Percentiles rank a stretch among this genome's conserved stretches.
Evolutionary conservation across 2,888 invertebrate genomes (phyloP).

Genomic region (Tanytarsus gracilentus): DNA sequence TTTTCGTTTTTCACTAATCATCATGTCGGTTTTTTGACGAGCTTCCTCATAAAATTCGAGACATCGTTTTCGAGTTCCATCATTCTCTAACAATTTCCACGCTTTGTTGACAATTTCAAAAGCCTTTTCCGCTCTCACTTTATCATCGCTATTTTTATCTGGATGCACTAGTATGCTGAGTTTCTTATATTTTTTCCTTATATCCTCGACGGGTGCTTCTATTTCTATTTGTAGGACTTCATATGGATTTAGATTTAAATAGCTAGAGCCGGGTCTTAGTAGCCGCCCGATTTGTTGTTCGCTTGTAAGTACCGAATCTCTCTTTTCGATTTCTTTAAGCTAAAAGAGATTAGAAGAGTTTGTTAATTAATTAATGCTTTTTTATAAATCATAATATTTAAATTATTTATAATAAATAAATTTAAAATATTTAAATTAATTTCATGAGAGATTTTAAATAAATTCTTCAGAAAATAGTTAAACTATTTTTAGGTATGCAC

Average conservation of each 20-base stretch:
- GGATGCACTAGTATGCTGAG: constrained; percentile 98
- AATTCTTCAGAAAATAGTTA: no score
- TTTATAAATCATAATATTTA: no score
- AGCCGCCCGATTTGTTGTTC: constrained; percentile 95
- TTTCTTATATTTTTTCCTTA: constrained; percentile 93
- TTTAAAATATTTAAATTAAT: no score
- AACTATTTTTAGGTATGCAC: no score
- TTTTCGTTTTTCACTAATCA: constrained; percentile 89
- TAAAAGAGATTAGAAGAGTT: no score
- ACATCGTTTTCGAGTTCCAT: constrained; percentile 86
- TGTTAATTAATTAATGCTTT: no score
- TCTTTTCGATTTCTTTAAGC: constrained; percentile 98
- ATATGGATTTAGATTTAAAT: constrained; percentile 96
- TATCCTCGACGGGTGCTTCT: constrained; percentile 77
- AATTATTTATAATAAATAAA: no score
- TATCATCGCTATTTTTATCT: constrained; percentile 95
- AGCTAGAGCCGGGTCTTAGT: constrained; percentile 92
- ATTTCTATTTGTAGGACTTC: constrained; percentile 87
- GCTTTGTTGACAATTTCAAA: constrained; percentile 91
- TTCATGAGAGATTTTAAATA: no score
- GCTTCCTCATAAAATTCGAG: constrained; percentile 96
- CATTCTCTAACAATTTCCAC: constrained; percentile 92
- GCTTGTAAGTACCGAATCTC: constrained; percentile 92
- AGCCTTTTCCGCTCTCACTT: constrained; percentile 85
- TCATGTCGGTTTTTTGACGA: constrained; percentile 76